Conservation (phyloP, 2,888 invertebrate genomes). For the Julus scandinavius region DNA sequence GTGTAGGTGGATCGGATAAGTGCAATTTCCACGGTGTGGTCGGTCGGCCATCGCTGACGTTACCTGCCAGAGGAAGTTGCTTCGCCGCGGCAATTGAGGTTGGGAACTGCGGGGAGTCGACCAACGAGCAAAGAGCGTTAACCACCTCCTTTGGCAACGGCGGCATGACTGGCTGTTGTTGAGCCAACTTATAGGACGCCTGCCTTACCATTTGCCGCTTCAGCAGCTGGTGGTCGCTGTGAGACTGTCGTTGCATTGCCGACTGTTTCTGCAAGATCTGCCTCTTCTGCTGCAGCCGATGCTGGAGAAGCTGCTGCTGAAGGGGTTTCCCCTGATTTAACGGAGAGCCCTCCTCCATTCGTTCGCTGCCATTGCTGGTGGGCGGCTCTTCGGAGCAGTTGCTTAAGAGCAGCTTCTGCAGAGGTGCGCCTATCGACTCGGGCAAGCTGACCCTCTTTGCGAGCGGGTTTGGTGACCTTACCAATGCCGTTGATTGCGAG, state of each 20-base stretch:
- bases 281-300: slow-evolving; percentile 84
- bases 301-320: slow-evolving; percentile 84
- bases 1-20: not conserved
- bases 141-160: slow-evolving; percentile 71
- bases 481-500: slow-evolving; percentile 59
- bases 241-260: slow-evolving; percentile 72
- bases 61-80: not conserved
- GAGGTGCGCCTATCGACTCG: slow-evolving; percentile 58
- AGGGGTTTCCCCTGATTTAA: slow-evolving; percentile 65
- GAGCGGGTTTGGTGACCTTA: slow-evolving; percentile 61
- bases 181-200: slow-evolving; percentile 88
- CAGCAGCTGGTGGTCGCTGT: slow-evolving; percentile 54
- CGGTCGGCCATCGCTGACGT: not conserved
- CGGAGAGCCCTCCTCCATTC: slow-evolving; percentile 54
- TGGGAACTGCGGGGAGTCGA: not conserved
- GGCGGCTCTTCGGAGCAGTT: slow-evolving; percentile 11
- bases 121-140: not conserved
- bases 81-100: not conserved
- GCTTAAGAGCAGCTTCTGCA: slow-evolving; percentile 35
- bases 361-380: slow-evolving; percentile 14
- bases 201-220: slow-evolving; percentile 81
- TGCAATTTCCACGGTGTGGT: slow-evolving; percentile 51
- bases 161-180: slow-evolving; percentile 83
- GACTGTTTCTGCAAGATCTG: slow-evolving; percentile 84
- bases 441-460: slow-evolving; percentile 65